These are phyloP conservation scores for Coptodon rendalli DNA, from an alignment of 2,113 vertebrate genomes.

Conservation along the genomic window DNA sequence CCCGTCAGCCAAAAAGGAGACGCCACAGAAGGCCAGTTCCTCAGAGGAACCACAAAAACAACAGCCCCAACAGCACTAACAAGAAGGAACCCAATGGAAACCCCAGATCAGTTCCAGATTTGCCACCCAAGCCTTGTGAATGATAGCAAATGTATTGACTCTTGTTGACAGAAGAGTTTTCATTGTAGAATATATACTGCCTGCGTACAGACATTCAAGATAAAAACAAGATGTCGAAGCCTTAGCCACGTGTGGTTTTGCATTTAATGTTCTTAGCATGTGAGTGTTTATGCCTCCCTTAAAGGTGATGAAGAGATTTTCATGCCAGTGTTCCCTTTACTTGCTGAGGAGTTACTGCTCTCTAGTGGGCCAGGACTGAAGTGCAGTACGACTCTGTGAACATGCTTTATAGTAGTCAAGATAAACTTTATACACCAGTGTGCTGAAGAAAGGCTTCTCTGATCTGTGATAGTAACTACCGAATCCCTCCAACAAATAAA, in stretches of 20 bases:
- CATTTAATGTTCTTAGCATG: slow-evolving; percentile 51
- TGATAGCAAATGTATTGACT: not conserved
- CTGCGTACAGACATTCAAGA: slow-evolving; percentile 12
- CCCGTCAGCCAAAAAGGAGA: slow-evolving; percentile 56
- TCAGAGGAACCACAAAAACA: slow-evolving; percentile 35
- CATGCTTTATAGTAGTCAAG: not conserved
- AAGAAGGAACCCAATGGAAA: slow-evolving; percentile 56
- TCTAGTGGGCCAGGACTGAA: slow-evolving; percentile 35
- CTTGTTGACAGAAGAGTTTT: not conserved
- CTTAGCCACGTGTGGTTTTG: slow-evolving; percentile 32
- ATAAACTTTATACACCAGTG: not conserved
- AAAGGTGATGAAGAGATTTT: slow-evolving; percentile 14
- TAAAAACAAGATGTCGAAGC: slow-evolving; percentile 3
- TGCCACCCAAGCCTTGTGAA: slow-evolving; percentile 34
- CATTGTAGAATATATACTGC: not conserved
- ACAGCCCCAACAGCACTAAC: not conserved
- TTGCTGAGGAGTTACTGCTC: slow-evolving; percentile 33
- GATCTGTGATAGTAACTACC: not conserved
- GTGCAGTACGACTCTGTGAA: slow-evolving; percentile 8
- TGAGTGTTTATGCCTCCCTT: slow-evolving; percentile 29
- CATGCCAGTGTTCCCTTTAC: not conserved
- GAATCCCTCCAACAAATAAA: slow-evolving; percentile 40
- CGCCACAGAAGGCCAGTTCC: slow-evolving; percentile 50
- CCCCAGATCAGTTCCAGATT: slow-evolving; percentile 20
- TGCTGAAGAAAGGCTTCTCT: not conserved